Conservation (phyloP, 2,888 invertebrate species). For the Globia sparganii region DNA sequence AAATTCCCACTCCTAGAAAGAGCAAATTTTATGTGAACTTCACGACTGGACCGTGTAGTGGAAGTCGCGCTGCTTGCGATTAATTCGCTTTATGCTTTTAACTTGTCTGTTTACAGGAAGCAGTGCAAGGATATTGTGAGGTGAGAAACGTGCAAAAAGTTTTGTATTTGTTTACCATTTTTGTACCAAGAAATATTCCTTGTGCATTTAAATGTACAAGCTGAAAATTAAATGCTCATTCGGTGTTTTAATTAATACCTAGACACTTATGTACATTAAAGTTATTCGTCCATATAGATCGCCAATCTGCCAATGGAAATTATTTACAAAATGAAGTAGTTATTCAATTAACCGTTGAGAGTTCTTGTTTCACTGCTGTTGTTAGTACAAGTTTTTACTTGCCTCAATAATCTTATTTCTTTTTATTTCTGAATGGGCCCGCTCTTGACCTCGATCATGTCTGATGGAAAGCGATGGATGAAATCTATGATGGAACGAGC, state of each 20-base stretch:
- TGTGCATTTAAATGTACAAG: not conserved
- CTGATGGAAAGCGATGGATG: too few species aligned
- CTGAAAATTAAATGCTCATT: not conserved
- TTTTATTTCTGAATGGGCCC: too few species aligned
- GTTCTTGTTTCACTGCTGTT: not conserved
- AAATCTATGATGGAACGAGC: too few species aligned
- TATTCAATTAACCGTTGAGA: not conserved
- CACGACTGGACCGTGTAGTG: conserved; percentile 26
- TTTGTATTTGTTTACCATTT: not conserved
- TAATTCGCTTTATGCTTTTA: conserved; percentile 46
- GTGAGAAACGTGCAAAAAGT: conserved; percentile 1
- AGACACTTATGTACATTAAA: not conserved
- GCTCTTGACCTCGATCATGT: too few species aligned
- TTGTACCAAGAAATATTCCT: not conserved
- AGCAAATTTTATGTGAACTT: conserved; percentile 65
- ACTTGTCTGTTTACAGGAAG: conserved; percentile 24
- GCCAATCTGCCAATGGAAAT: not conserved
- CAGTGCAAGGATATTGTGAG: not conserved
- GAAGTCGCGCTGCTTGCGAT: conserved; percentile 25
- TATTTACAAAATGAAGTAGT: not conserved
- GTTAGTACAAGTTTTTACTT: not conserved
- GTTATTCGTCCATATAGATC: conserved; percentile 4
- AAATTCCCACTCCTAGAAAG: conserved; percentile 28
- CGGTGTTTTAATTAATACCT: conserved; percentile 5
- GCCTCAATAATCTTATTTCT: too few species aligned